Conservation (phyloP, 2,113 vertebrate genomes). For the Istiophorus platypterus region DNA sequence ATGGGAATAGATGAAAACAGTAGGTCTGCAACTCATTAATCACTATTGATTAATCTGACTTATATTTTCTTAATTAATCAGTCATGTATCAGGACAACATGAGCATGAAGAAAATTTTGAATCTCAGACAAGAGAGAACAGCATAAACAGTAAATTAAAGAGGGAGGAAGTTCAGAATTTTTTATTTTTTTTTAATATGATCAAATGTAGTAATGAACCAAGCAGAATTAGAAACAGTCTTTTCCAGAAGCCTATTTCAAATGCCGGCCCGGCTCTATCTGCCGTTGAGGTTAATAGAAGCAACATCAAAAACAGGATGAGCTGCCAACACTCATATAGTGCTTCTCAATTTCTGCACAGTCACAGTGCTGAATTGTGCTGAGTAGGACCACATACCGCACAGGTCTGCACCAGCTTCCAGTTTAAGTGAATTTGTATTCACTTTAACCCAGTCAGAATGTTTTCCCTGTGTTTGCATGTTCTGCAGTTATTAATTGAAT, state of each 20-base stretch:
- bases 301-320: constrained; percentile 48
- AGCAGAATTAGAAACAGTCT: background rate
- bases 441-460: constrained; percentile 15
- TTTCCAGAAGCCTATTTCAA: constrained; percentile 13
- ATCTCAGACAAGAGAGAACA: no score
- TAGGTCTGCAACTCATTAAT: background rate
- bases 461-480: constrained; percentile 33
- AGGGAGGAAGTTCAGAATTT: no score
- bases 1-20: background rate
- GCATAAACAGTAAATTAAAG: no score
- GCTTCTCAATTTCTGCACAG: constrained; percentile 1
- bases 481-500: constrained; percentile 47
- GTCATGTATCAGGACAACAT: no score
- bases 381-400: constrained; percentile 9
- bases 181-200: background rate
- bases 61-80: background rate
- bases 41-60: background rate
- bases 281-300: constrained; percentile 46
- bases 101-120: no score
- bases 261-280: constrained; percentile 26
- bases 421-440: constrained; percentile 36
- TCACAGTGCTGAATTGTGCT: constrained; percentile 15
- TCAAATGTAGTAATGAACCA: background rate
- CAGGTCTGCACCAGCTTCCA: background rate
- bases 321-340: constrained; percentile 16